Evolutionary conservation across 2,113 vertebrate genomes (phyloP).

Genomic region (Egretta garzetta): DNA sequence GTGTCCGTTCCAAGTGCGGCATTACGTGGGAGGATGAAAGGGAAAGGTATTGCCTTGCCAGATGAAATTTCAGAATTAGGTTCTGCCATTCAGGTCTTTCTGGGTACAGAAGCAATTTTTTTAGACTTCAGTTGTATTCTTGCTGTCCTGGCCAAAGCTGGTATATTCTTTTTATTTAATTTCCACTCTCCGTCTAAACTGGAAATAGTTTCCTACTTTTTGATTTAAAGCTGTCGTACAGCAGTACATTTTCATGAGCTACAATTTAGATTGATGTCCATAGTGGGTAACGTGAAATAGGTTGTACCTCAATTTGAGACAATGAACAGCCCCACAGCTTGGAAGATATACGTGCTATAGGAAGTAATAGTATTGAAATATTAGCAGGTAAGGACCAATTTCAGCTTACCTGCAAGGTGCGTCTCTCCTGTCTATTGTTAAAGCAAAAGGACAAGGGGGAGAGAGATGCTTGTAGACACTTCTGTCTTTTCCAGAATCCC

Average conservation of each 20-base stretch:
- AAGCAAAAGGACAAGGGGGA: not conserved
- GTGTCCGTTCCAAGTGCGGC: not conserved
- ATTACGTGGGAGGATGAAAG: not conserved
- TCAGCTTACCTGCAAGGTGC: not conserved
- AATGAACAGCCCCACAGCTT: not conserved
- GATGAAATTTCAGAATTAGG: not conserved
- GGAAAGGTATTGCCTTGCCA: not conserved
- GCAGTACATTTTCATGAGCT: not conserved
- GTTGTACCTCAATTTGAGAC: constrained; percentile 10
- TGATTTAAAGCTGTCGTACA: constrained; percentile 20
- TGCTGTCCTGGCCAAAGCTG: not conserved
- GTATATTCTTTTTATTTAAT: constrained; percentile 29
- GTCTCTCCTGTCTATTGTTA: not conserved
- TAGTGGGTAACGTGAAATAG: not conserved
- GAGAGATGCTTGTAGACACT: not conserved
- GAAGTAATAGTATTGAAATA: constrained; percentile 18
- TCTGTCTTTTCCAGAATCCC: not conserved
- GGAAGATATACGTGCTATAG: not conserved
- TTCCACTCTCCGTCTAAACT: not conserved
- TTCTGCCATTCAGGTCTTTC: not conserved
- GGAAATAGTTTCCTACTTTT: constrained; percentile 25
- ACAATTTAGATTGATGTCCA: constrained; percentile 23
- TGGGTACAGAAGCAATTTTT: not conserved
- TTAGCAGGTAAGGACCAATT: not conserved
- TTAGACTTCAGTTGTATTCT: not conserved